Base-by-base conservation (phyloP, 2,113 vertebrate genomes). In the Ptychochromis oligacanthus region DNA sequence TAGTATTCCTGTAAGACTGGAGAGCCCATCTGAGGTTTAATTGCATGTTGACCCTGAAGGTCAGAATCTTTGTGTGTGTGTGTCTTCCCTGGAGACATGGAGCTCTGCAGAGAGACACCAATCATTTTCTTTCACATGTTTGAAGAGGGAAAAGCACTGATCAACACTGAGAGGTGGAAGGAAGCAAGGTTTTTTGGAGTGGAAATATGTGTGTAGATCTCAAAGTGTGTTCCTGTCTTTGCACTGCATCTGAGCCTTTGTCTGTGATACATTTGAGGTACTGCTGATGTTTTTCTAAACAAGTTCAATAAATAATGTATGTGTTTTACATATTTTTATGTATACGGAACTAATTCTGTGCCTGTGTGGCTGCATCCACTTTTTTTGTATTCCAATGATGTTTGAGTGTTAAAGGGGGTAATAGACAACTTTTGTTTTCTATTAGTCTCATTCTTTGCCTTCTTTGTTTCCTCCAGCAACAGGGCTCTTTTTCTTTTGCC, bases 41-140 rank as follows among this genome's bases (percentile, higher is more conserved):
- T 93, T 94, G 82, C 84, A 87, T 52, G 76, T 88, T 92, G 87
- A 93, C 93, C 90, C 90, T 57, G n/a, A 61, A 76, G 87, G 81
- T 74, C 77, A 67, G 31, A 76, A 59, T 84, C 56, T 79, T 3
- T 54, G 1, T 65, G 1, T 67, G 36, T 70, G 36, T 49, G 36
- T 17, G 28, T 49, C 43, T 60, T 81, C 78, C 58, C 64, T 22
- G 31, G 61, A 85, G 62, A 86, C 58, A 70, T 38, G 12, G 24
- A 75, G 36, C 75, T 67, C 52, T 70, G 36, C 75, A 81, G 43
- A 81, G 43, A 70, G 31, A 40, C 74, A 83, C 80, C 75, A 62
- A 85, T 82, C 60, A 59, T 81, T 83, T 89, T 61, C 46, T 70
- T 49, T 85, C 81, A 59, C 34, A 75, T 46, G 24, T 80, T 81